phyloP scores from a whole-genome alignment of 2,888 invertebrate genomes.

The Escarpia spicata region DNA sequence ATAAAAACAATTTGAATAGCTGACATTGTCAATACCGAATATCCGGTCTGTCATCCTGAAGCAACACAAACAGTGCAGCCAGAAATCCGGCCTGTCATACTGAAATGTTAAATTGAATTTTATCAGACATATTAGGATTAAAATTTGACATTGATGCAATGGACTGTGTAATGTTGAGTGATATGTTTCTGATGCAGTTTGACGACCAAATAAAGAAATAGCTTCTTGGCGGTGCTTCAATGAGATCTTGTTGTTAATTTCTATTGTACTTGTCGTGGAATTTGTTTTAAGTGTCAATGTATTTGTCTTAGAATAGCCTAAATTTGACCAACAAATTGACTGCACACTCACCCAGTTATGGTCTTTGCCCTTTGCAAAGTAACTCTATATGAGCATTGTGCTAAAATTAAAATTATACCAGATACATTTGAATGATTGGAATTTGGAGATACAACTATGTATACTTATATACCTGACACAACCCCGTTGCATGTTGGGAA shows the following conservation, averaged over 20 bases:
- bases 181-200: background rate
- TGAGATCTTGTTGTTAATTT: background rate
- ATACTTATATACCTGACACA: background rate
- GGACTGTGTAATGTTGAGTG: no score
- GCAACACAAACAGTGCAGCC: no score
- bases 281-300: background rate
- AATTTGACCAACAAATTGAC: background rate
- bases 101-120: no score
- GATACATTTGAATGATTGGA: constrained; percentile 41
- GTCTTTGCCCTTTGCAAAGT: background rate
- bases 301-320: background rate
- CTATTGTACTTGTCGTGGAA: background rate
- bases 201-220: background rate
- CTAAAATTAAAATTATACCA: constrained; percentile 45
- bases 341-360: background rate
- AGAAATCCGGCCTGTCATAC: no score
- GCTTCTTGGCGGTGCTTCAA: background rate
- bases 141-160: no score
- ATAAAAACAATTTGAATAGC: no score
- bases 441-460: background rate
- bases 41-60: no score
- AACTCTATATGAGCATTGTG: background rate
- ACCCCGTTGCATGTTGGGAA: no score
- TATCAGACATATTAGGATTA: no score
- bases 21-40: no score